phyloP scores from a whole-genome alignment of 2,888 invertebrate species.

The Drosophila vallismaia region DNA sequence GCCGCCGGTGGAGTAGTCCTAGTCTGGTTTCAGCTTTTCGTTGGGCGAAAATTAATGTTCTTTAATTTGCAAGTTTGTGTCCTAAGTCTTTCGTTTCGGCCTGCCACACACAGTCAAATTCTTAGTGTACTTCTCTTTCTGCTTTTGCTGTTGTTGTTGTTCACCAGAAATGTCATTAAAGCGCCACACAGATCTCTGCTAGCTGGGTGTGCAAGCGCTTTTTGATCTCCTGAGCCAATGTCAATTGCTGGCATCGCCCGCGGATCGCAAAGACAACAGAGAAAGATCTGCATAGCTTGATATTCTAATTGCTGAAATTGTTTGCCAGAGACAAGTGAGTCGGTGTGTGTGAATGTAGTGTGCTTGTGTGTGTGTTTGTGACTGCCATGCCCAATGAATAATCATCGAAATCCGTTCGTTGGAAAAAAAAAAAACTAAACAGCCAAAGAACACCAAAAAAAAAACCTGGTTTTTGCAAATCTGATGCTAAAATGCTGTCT shows the following conservation, averaged over 20 bases:
- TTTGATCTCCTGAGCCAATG: conserved; percentile 64
- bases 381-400: conserved; percentile 76
- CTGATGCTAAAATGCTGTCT: too few species aligned
- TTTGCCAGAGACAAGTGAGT: conserved; percentile 73
- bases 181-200: conserved; percentile 52
- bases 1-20: conserved; percentile 18
- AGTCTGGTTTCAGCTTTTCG: conserved; percentile 32
- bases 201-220: conserved; percentile 36
- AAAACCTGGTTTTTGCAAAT: neutral
- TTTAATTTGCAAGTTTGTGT: conserved; percentile 80
- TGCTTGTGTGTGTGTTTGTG: conserved; percentile 49
- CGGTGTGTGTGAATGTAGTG: conserved; percentile 5
- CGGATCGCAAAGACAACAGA: conserved; percentile 40
- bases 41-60: conserved; percentile 72
- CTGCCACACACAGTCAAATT: conserved; percentile 36
- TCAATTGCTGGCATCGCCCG: conserved; percentile 65
- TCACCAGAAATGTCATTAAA: conserved; percentile 77
- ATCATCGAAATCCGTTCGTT: conserved; percentile 69
- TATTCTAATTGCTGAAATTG: conserved; percentile 80
- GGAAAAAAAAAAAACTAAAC: conserved; percentile 44
- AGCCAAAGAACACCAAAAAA: conserved; percentile 1
- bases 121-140: neutral
- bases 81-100: conserved; percentile 73
- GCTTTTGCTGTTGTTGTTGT: conserved; percentile 37
- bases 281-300: conserved; percentile 75